These are phyloP conservation scores for Thumatha senex DNA, from an alignment of 2,888 invertebrate genomes.

Conservation along the genomic window DNA sequence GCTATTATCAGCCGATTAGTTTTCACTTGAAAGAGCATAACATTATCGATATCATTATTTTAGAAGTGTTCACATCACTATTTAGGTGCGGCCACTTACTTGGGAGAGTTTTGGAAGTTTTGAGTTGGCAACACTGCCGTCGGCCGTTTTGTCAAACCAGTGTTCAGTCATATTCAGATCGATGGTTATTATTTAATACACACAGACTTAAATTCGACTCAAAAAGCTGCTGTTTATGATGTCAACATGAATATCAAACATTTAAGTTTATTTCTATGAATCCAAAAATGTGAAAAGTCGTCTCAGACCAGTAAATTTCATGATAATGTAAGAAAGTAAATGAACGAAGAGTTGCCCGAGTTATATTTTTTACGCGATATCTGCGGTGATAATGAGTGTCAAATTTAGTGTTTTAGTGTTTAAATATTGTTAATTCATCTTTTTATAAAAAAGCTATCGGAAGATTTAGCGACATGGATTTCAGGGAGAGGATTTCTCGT, in stretches of 20 bases:
- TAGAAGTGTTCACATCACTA: no score
- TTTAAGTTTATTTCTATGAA: constrained; percentile 25
- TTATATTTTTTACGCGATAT: constrained; percentile 37
- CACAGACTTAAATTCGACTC: constrained; percentile 6
- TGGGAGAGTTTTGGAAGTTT: no score
- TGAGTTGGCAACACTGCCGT: no score
- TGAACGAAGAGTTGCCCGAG: constrained; percentile 30
- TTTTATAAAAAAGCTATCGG: constrained; percentile 33
- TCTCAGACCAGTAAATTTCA: constrained; percentile 12
- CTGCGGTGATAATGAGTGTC: constrained; percentile 79
- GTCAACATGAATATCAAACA: constrained; percentile 49
- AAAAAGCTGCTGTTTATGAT: constrained; percentile 60
- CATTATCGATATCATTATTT: no score
- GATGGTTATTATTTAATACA: constrained; percentile 7
- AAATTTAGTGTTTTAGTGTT: constrained; percentile 70
- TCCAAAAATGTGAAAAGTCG: constrained; percentile 24
- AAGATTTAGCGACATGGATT: constrained; percentile 49
- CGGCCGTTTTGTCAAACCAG: no score
- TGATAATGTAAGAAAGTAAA: constrained; percentile 25
- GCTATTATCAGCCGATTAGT: no score
- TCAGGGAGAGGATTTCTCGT: constrained; percentile 50
- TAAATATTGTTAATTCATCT: constrained; percentile 46
- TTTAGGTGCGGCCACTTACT: no score
- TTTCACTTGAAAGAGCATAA: no score
- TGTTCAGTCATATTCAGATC: background rate